Conservation (phyloP, 2,888 invertebrate genomes). For the Tachina fera region DNA sequence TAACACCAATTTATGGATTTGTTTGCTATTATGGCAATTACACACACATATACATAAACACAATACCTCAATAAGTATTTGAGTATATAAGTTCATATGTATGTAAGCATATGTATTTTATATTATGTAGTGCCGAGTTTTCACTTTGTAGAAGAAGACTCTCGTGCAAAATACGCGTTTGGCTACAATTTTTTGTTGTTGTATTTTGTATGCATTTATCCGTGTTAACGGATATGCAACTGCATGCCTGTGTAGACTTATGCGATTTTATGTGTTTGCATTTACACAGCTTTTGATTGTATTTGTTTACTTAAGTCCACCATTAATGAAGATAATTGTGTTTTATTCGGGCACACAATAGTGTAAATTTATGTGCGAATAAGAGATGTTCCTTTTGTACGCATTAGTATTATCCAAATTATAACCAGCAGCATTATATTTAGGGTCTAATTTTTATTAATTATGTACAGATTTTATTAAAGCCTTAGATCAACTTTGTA, state of each 20-base stretch:
- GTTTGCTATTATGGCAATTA: constrained; percentile 52
- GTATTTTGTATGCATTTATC: constrained; percentile 36
- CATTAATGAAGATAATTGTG: constrained; percentile 82
- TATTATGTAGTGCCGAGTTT: no score
- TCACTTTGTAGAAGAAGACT: no score
- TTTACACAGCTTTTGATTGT: background rate
- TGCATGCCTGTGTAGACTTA: constrained; percentile 36
- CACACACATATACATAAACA: constrained; percentile 46
- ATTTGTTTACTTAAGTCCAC: constrained; percentile 70
- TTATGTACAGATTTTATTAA: no score
- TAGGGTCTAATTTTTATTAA: no score
- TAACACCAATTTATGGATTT: constrained; percentile 70
- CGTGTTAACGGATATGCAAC: constrained; percentile 77
- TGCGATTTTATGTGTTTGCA: background rate
- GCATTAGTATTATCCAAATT: constrained; percentile 18
- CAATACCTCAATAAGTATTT: background rate
- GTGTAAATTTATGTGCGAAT: constrained; percentile 77
- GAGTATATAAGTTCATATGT: no score
- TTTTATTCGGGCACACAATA: constrained; percentile 81
- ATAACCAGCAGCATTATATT: constrained; percentile 13
- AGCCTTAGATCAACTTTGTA: no score
- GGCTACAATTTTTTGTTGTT: no score
- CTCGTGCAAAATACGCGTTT: no score
- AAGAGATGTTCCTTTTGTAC: constrained; percentile 74
- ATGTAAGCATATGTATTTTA: no score